Evolutionary conservation across 2,113 vertebrate species (phyloP), one percentile per base, ranked within the genome.

Genomic region (Oceanodroma tethys): DNA sequence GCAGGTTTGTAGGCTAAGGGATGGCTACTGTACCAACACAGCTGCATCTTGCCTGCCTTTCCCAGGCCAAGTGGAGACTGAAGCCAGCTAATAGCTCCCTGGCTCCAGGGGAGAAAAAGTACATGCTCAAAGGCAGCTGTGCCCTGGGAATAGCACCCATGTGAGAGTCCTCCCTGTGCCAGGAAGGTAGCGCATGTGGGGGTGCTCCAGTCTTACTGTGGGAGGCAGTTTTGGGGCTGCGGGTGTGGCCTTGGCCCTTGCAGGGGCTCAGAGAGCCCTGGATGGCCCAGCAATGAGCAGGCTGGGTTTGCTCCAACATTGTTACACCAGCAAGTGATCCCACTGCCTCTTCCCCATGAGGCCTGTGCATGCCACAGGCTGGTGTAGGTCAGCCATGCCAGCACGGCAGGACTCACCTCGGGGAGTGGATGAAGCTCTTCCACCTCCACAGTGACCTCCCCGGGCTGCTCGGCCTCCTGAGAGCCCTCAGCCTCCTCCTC

Each of bases 401-500:
- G 42, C 56, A 40, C 1, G 10, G 63, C 73, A 53, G 25, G 38
- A 84, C 88, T 93, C 83, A 99, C 99, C 98, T 99, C 98, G 2
- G 99, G 99, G 40, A 99, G 98, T 1, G 99, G 99, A 94, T 99
- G 99, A 74, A 99, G 96, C 65, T 99, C 99, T 93, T 99, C 99
- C 8, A 98, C 97, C 20, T 99, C 98, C 91, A 99, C 99, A 22
- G 97, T 99, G 81, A 99, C 98, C 4, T 98, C 95, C 79, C 96
- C 97, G 2, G 99, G 99, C 83, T 99, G 98, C 82, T 99, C 98
- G 0, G 97, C 85, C 13, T 74, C 92, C 50, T 97, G 18, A 29
- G 58, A 27, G 94, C 90, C 26, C 85, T 94, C 67, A 96, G 85
- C 95, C 9, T 71, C 92, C 16, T 65, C 74, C 16, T 96, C 97